These are phyloP conservation scores for Monopterus albus DNA, from an alignment of 2,113 vertebrate genomes.

Conservation along the genomic window DNA sequence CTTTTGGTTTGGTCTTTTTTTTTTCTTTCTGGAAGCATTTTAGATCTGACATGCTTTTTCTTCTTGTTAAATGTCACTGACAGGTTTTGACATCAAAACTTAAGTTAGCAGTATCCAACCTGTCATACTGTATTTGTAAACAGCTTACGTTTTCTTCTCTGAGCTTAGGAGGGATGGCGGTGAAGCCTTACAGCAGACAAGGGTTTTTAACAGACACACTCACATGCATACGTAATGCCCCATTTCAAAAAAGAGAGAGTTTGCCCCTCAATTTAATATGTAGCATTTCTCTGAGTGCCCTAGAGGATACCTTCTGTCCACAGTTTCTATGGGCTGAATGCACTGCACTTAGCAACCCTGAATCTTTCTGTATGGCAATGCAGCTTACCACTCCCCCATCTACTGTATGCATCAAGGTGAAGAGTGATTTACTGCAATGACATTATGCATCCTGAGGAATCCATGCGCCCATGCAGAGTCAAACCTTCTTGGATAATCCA, in stretches of 20 bases:
- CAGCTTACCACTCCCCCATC: constrained; percentile 42
- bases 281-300: constrained; percentile 58
- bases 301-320: constrained; percentile 70
- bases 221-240: constrained; percentile 79
- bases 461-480: constrained; percentile 51
- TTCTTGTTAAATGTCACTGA: constrained; percentile 86
- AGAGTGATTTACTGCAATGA: constrained; percentile 67
- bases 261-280: constrained; percentile 73
- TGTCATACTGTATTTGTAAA: constrained; percentile 87
- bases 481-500: constrained; percentile 56
- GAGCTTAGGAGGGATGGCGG: constrained; percentile 71
- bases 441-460: constrained; percentile 67
- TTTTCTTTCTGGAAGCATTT: constrained; percentile 59
- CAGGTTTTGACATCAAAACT: constrained; percentile 86
- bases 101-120: constrained; percentile 83
- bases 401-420: constrained; percentile 58
- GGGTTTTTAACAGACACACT: constrained; percentile 74
- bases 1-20: constrained; percentile 37
- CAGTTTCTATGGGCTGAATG: constrained; percentile 47
- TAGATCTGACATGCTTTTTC: constrained; percentile 76
- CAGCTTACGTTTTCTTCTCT: constrained; percentile 78
- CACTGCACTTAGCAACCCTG: constrained; percentile 63
- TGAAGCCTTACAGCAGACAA: constrained; percentile 77
- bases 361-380: constrained; percentile 45
- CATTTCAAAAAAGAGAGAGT: constrained; percentile 62